Conservation (phyloP, 2,113 vertebrate species). For the Manacus vitellinus region DNA sequence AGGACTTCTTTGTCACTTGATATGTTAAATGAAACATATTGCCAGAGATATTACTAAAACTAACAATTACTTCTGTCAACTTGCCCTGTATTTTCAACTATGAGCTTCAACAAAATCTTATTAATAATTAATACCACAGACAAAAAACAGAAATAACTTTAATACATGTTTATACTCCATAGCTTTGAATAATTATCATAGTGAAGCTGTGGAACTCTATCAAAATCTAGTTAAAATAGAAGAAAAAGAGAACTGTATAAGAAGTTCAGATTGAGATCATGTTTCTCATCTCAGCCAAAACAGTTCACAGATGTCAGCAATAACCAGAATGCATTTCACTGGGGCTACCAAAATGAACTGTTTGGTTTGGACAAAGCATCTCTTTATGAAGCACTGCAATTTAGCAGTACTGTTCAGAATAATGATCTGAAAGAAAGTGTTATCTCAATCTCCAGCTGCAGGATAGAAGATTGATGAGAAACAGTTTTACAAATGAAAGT, state of each 20-base stretch:
- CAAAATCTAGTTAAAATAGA: background rate
- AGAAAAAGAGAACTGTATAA: background rate
- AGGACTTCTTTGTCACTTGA: background rate
- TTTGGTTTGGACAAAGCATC: background rate
- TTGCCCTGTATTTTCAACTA: background rate
- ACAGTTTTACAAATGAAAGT: background rate
- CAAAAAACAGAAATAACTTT: background rate
- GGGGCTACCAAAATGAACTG: background rate
- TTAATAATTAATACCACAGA: background rate
- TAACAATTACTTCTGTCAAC: background rate
- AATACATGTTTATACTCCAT: background rate
- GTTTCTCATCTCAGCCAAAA: background rate
- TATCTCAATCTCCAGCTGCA: background rate
- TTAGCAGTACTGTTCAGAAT: background rate
- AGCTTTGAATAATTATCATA: background rate
- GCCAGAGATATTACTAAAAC: background rate
- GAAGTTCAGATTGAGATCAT: background rate
- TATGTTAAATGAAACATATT: background rate
- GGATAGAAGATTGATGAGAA: background rate
- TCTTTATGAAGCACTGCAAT: background rate
- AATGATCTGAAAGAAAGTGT: background rate
- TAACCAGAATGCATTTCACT: background rate
- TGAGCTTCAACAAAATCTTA: background rate
- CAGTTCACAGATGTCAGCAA: background rate
- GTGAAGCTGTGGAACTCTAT: background rate